Evolutionary conservation across 1,140 invertebrate species (phyloP).

Genomic region (Cotesia vestalis): DNA sequence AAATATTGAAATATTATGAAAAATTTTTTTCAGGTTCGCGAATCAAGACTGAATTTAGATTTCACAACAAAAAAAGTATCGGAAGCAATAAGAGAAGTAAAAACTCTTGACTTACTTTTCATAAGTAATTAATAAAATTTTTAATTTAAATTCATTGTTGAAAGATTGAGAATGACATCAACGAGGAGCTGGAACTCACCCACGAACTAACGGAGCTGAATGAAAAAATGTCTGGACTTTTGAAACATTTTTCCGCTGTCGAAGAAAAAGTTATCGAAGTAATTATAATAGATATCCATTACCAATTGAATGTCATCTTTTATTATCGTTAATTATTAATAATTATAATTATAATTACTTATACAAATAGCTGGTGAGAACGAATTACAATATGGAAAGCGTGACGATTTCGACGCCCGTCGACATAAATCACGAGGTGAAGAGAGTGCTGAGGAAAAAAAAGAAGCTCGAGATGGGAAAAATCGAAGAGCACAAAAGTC

Average conservation of each 20-base stretch:
- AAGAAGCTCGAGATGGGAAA: conserved; percentile 28
- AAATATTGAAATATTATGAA: not conserved
- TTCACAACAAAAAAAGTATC: conserved; percentile 47
- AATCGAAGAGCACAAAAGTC: not conserved
- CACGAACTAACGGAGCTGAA: conserved; percentile 52
- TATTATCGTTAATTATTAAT: not conserved
- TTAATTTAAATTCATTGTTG: not conserved
- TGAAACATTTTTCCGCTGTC: conserved; percentile 45
- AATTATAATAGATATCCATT: not conserved
- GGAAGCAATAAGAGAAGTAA: conserved; percentile 52
- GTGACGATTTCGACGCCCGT: conserved; percentile 52
- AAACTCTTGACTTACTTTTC: conserved; percentile 9
- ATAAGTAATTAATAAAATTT: conserved; percentile 16
- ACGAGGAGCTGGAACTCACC: conserved; percentile 52
- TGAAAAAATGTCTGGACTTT: conserved; percentile 40
- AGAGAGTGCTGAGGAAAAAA: conserved; percentile 39
- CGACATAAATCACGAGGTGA: conserved; percentile 56
- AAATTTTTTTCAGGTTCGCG: conserved; percentile 43
- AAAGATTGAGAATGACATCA: conserved; percentile 55
- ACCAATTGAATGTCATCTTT: not conserved
- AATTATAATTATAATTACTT: conserved; percentile 9
- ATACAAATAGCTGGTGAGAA: conserved; percentile 49
- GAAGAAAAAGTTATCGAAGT: conserved; percentile 58
- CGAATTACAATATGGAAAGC: conserved; percentile 53
- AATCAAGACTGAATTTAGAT: conserved; percentile 49